phyloP scores from a whole-genome alignment of 2,113 vertebrate genomes.

The Osmerus eperlanus region DNA sequence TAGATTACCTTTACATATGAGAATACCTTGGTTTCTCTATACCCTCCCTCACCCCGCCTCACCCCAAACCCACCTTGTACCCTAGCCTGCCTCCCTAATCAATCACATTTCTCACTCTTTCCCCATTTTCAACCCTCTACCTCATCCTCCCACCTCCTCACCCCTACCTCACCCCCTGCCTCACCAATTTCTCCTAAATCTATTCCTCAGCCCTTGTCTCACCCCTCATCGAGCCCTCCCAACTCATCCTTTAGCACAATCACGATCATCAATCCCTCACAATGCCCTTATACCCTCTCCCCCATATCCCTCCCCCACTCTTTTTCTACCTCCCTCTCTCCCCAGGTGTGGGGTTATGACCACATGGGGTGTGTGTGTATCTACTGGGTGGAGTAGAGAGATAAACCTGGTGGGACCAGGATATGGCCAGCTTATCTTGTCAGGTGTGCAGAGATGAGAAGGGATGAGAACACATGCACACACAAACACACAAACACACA shows the following conservation, averaged over 20 bases:
- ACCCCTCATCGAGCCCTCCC: slow-evolving; percentile 12
- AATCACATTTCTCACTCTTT: not conserved
- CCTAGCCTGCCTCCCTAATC: not conserved
- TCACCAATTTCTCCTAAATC: slow-evolving; percentile 25
- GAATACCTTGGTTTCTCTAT: not conserved
- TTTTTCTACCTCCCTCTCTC: not conserved
- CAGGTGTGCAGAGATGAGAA: slow-evolving; percentile 42
- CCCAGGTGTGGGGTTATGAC: slow-evolving; percentile 13
- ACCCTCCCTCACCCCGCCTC: slow-evolving; percentile 19
- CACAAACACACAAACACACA: slow-evolving; percentile 2
- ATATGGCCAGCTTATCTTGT: slow-evolving; percentile 53
- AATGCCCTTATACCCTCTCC: not conserved
- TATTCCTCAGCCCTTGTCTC: not conserved
- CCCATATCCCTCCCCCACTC: not conserved
- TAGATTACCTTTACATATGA: not conserved
- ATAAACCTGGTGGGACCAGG: slow-evolving; percentile 29
- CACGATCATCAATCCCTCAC: slow-evolving; percentile 7
- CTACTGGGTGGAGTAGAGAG: not conserved
- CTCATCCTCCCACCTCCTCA: slow-evolving; percentile 25
- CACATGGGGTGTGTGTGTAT: not conserved
- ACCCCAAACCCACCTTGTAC: not conserved
- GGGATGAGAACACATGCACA: slow-evolving; percentile 35
- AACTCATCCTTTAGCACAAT: slow-evolving; percentile 1
- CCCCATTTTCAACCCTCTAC: not conserved
- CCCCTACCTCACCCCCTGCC: slow-evolving; percentile 28